Base-by-base conservation (phyloP, 2,888 invertebrate genomes). In the Pristionchus exspectatus region DNA sequence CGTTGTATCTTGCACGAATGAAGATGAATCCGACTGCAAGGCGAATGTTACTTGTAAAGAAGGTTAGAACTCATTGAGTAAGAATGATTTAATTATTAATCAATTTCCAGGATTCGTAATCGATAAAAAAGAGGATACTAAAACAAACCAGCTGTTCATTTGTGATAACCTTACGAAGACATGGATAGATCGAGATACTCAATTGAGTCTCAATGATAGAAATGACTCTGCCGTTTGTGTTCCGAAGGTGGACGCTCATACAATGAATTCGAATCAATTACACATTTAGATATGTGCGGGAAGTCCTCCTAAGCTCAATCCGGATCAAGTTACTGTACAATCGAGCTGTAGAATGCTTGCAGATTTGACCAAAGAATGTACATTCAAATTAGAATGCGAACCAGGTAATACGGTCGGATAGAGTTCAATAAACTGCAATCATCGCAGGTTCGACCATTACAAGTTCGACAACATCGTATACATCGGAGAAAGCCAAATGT, bases 351-450 rank as follows among this genome's bases (percentile, higher is more conserved):
- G 7, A 16, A 69, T 69, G 69, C 69, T 69, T 16, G 69, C 21
- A 27, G 69, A 69, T 27, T 16, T 27, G 30, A 69, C n/a, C 30
- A 69, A n/a, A 27, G 69, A 69, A 27, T 69, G 69, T n/a, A 69
- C 69, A 30, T 69, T 69, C 69, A 69, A 69, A 69, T n/a, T 27
- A n/a, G 69, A 69, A n/a, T 69, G 69, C 69, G 16, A 69, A 69
- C n/a, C 30, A 69, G 69, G 69, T 69, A 27, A 10, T 50, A 10
- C 44, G 44, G 44, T 50, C 44, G 44, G 44, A 50, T 50, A 50
- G 44, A 30, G 14, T n/a, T 27, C 30, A 69, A 30, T 7, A 27
- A 69, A 30, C 30, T 69, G 69, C 10, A n/a, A n/a, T 7, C 69
- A 27, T 77, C 2, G 3, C 44, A 77, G 77, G 77, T 1, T 24